phyloP scores from a whole-genome alignment of 2,113 vertebrate species.

The Chaenocephalus aceratus region DNA sequence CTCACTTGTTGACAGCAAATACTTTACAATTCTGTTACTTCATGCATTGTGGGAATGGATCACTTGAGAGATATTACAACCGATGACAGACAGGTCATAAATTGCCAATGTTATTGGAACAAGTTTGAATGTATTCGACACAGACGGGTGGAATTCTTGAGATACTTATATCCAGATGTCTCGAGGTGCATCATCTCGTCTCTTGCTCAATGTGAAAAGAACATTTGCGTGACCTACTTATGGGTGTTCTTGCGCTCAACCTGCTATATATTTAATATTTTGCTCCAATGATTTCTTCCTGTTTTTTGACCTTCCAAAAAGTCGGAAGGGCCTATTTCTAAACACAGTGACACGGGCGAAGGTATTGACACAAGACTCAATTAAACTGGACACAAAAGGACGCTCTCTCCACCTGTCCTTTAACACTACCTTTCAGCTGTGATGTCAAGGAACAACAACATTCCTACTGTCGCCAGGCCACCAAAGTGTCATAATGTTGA shows the following conservation, averaged over 20 bases:
- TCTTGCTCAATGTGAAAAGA: conserved; percentile 59
- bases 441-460: conserved; percentile 42
- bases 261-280: conserved; percentile 57
- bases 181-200: conserved; percentile 57
- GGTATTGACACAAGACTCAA: conserved; percentile 26
- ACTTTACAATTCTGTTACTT: conserved; percentile 21
- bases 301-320: conserved; percentile 36
- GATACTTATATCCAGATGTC: conserved; percentile 71
- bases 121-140: conserved; percentile 41
- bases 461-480: conserved; percentile 14
- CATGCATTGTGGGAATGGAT: conserved; percentile 46
- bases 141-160: conserved; percentile 62
- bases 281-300: conserved; percentile 24
- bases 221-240: conserved; percentile 76
- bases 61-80: conserved; percentile 48
- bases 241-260: conserved; percentile 39
- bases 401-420: conserved; percentile 52
- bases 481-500: neutral
- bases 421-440: conserved; percentile 42
- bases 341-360: conserved; percentile 16
- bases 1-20: conserved; percentile 23
- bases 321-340: conserved; percentile 26
- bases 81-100: conserved; percentile 49
- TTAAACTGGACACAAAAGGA: conserved; percentile 44
- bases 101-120: conserved; percentile 52